These are phyloP conservation scores for Euclidia mi DNA, from an alignment of 2,888 invertebrate species.

Conservation along the genomic window DNA sequence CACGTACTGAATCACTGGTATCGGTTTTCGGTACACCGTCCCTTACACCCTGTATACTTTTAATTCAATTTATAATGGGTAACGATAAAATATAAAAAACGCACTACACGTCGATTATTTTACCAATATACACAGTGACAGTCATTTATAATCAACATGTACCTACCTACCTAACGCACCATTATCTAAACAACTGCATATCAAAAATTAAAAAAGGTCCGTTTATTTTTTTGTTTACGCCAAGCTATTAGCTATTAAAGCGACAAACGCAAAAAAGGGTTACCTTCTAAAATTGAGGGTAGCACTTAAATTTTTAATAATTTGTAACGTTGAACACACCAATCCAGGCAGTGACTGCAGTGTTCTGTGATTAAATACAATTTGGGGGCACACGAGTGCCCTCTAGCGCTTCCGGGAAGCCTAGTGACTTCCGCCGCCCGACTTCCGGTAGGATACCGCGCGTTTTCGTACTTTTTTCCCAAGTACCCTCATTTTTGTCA, in stretches of 20 bases:
- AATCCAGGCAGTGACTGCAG: conserved; percentile 65
- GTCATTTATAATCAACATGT: too few relatives aligned
- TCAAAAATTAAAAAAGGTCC: not conserved
- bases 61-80: too few relatives aligned
- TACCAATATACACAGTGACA: too few relatives aligned
- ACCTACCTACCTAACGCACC: too few relatives aligned
- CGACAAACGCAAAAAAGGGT: conserved; percentile 36
- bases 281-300: conserved; percentile 42
- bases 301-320: conserved; percentile 69
- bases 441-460: conserved; percentile 84
- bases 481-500: conserved; percentile 74
- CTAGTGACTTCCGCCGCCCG: conserved; percentile 83
- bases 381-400: conserved; percentile 80
- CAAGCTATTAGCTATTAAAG: conserved; percentile 5
- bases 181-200: too few relatives aligned
- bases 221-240: not conserved
- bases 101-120: too few relatives aligned
- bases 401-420: conserved; percentile 87
- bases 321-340: too few relatives aligned
- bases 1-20: too few relatives aligned
- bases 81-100: too few relatives aligned
- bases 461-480: conserved; percentile 81
- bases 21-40: too few relatives aligned
- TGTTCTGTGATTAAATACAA: conserved; percentile 84
- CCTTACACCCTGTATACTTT: too few relatives aligned